Evolutionary conservation across 2,888 invertebrate species (phyloP).

Genomic region (Aquatica leii): DNA sequence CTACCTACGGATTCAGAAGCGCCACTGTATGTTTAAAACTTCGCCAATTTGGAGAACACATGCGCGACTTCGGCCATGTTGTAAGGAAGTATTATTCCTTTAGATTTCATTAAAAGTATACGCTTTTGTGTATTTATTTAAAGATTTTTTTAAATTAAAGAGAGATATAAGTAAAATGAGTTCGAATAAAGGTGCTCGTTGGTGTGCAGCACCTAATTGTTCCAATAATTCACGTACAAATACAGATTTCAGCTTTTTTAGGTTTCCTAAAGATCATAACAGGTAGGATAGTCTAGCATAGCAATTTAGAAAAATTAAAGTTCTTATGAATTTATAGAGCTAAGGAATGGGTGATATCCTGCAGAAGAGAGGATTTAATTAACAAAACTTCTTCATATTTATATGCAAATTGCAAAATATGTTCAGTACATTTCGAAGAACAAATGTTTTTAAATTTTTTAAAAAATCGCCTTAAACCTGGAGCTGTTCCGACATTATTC

Average conservation of each 20-base stretch:
- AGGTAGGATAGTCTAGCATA: not conserved
- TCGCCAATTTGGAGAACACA: not conserved
- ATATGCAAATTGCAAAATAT: constrained; percentile 1
- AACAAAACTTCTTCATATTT: not conserved
- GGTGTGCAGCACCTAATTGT: not conserved
- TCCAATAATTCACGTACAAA: not conserved
- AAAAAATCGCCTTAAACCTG: constrained; percentile 1
- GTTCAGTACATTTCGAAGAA: constrained; percentile 6
- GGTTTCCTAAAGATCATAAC: not conserved
- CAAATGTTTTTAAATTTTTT: constrained; percentile 5
- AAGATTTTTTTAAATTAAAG: not conserved
- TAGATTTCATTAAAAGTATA: not conserved
- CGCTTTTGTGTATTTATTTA: not conserved
- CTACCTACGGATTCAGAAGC: not conserved
- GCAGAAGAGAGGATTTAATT: not conserved
- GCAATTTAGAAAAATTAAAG: not conserved
- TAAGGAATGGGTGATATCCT: not conserved
- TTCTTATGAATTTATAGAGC: not conserved
- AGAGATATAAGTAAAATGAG: not conserved
- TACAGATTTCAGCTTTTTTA: not conserved
- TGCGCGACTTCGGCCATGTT: not conserved
- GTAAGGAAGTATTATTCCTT: not conserved
- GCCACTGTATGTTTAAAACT: not conserved
- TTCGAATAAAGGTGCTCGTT: constrained; percentile 3
- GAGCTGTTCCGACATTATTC: constrained; percentile 2